phyloP scores from a whole-genome alignment of 2,113 vertebrate species.

The Centropus unirufus region DNA sequence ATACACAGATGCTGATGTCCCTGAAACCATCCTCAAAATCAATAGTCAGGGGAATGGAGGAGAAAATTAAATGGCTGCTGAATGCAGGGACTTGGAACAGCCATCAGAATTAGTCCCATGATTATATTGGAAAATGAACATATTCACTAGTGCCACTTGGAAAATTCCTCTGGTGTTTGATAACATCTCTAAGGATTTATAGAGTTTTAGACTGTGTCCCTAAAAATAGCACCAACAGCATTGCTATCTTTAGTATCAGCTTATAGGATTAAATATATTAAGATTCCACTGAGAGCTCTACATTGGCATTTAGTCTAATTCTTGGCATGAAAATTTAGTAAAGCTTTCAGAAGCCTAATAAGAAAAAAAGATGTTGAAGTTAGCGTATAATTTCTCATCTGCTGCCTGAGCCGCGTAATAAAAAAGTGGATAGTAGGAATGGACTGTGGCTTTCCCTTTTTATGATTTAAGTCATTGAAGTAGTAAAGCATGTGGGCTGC shows the following conservation, averaged over 20 bases:
- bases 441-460: background rate
- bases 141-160: background rate
- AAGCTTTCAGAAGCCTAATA: background rate
- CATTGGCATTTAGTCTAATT: constrained; percentile 45
- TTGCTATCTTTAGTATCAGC: background rate
- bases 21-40: background rate
- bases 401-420: background rate
- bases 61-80: background rate
- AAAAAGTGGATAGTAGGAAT: background rate
- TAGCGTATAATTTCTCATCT: background rate
- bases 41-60: background rate
- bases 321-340: constrained; percentile 4
- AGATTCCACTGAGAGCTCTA: constrained; percentile 25
- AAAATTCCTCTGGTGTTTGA: constrained; percentile 14
- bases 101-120: background rate
- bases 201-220: background rate
- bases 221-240: constrained; percentile 31
- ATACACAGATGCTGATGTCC: background rate
- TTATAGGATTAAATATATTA: constrained; percentile 24
- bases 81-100: background rate
- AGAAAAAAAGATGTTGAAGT: background rate
- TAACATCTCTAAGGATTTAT: constrained; percentile 4
- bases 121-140: background rate
- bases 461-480: background rate
- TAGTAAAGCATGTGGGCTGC: background rate